A percentile compares a stretch with the other conserved stretches of the same genome.
Conservation (phyloP, 2,113 vertebrate genomes). For the Brienomyrus longianalis region DNA sequence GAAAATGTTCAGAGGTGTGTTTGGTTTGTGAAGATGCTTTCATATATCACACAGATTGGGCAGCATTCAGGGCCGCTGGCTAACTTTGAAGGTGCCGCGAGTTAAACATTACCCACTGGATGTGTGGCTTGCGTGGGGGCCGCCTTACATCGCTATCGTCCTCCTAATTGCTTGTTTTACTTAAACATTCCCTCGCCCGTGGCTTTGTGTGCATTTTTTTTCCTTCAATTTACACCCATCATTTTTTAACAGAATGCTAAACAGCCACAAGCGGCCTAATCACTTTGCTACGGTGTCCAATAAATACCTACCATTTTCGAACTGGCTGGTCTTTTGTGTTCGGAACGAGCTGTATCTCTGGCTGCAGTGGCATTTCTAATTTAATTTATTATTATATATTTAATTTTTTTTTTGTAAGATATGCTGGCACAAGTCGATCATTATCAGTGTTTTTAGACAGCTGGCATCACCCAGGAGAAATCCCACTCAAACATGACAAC, state of each 20-base stretch:
- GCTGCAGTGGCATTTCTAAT: not conserved
- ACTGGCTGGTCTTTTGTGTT: constrained; percentile 12
- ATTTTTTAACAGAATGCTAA: constrained; percentile 21
- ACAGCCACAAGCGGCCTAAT: constrained; percentile 15
- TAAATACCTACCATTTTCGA: constrained; percentile 31
- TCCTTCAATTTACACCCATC: constrained; percentile 21
- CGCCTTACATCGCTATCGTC: not conserved
- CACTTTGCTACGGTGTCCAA: not conserved
- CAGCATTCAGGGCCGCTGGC: constrained; percentile 38
- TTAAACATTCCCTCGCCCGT: constrained; percentile 23
- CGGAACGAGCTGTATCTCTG: constrained; percentile 13
- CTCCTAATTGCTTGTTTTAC: constrained; percentile 34
- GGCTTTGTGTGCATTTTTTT: not conserved
- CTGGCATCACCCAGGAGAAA: not conserved
- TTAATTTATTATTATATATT: not conserved
- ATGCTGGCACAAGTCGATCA: not conserved
- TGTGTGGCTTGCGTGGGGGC: constrained; percentile 38
- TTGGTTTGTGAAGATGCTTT: constrained; percentile 68
- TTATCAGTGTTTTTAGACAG: constrained; percentile 1
- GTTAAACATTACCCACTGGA: constrained; percentile 44
- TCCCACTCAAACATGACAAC: not conserved
- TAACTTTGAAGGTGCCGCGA: constrained; percentile 35
- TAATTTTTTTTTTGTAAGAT: not conserved
- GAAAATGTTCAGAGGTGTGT: constrained; percentile 69
- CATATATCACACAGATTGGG: constrained; percentile 65